Conservation (phyloP, 2,888 invertebrate species). For the Neocrepidodera transversa region DNA sequence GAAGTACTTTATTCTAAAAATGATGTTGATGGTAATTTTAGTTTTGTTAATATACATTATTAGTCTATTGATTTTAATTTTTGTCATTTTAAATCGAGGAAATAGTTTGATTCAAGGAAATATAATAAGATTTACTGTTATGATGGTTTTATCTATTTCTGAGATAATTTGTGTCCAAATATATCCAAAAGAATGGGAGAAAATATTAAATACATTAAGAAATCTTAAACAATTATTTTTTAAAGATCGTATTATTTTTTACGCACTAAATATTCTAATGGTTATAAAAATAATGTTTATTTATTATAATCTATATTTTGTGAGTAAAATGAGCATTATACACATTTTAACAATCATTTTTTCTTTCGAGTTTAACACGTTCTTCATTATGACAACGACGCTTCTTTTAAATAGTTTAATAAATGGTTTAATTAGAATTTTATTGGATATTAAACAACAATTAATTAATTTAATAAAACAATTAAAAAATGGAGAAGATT, state of each 20-base stretch:
- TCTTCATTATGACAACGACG: background rate
- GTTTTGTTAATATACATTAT: background rate
- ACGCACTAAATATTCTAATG: background rate
- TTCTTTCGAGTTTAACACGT: background rate
- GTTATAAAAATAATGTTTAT: background rate
- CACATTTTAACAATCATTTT: background rate
- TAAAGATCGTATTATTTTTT: background rate
- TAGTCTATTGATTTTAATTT: background rate
- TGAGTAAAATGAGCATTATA: background rate
- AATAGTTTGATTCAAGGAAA: background rate
- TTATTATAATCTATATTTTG: background rate
- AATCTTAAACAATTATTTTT: background rate
- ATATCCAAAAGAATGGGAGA: background rate
- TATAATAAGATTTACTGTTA: background rate
- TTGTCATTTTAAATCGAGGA: background rate
- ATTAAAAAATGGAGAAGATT: no score
- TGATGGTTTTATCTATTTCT: background rate
- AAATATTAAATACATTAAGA: background rate
- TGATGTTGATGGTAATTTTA: background rate
- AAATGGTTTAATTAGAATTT: background rate
- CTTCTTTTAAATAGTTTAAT: background rate
- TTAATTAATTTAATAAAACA: background rate
- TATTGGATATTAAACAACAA: background rate
- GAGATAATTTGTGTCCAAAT: background rate
- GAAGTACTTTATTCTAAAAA: background rate